Conservation (phyloP, 2,113 vertebrate species). For the Lates calcarifer region DNA sequence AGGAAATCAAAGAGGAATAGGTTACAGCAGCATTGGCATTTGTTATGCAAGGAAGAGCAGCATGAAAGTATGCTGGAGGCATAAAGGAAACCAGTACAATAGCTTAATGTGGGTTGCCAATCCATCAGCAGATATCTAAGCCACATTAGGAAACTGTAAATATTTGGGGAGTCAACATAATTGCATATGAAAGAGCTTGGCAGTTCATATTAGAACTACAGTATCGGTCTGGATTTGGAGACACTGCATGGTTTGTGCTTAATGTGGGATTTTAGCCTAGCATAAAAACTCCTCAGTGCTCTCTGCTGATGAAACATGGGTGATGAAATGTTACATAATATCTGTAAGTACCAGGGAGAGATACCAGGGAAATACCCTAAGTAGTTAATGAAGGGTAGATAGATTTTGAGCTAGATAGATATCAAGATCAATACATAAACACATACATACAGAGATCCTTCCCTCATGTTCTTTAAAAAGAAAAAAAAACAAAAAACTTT, state of each 20-base stretch:
- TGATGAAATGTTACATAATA: constrained; percentile 31
- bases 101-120: background rate
- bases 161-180: constrained; percentile 38
- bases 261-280: background rate
- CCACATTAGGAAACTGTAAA: constrained; percentile 31
- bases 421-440: no score
- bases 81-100: constrained; percentile 19
- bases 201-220: constrained; percentile 5
- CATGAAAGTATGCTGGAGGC: background rate
- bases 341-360: constrained; percentile 7
- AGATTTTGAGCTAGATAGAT: no score
- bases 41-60: background rate
- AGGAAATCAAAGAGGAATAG: constrained; percentile 13
- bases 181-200: constrained; percentile 40
- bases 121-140: constrained; percentile 27
- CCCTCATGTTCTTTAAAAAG: no score
- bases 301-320: background rate
- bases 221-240: background rate
- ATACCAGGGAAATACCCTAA: background rate
- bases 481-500: no score
- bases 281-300: constrained; percentile 5
- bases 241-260: background rate
- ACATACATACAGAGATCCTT: no score
- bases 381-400: no score
- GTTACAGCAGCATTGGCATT: background rate